Evolutionary conservation across 2,113 vertebrate genomes (phyloP).

Genomic region (Vidua macroura): DNA sequence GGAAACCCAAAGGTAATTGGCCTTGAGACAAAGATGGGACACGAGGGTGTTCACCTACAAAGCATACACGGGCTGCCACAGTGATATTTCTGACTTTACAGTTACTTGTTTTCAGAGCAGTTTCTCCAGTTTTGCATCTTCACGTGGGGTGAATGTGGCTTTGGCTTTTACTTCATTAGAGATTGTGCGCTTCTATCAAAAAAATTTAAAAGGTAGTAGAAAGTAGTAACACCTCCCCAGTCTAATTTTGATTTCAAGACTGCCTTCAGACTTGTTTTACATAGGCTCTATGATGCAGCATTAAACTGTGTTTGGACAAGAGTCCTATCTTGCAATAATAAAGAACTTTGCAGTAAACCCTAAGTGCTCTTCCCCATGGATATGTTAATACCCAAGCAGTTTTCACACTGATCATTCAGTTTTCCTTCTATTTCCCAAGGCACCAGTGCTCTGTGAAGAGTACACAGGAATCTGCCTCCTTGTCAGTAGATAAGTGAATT

Average conservation of each 20-base stretch:
- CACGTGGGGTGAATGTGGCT: neutral
- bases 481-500: neutral
- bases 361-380: neutral
- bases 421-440: neutral
- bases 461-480: neutral
- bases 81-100: neutral
- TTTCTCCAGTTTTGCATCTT: neutral
- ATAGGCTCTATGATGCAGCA: neutral
- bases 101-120: neutral
- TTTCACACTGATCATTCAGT: neutral
- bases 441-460: neutral
- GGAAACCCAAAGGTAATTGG: neutral
- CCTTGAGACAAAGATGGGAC: neutral
- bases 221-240: fast-evolving
- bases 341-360: neutral
- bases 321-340: neutral
- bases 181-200: neutral
- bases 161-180: neutral
- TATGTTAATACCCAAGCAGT: neutral
- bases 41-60: neutral
- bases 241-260: neutral
- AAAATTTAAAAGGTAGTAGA: neutral
- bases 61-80: neutral
- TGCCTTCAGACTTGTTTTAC: neutral
- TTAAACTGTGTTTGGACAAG: neutral